phyloP scores from a whole-genome alignment of 1,140 invertebrate species.

The Diorhabda carinulata region DNA sequence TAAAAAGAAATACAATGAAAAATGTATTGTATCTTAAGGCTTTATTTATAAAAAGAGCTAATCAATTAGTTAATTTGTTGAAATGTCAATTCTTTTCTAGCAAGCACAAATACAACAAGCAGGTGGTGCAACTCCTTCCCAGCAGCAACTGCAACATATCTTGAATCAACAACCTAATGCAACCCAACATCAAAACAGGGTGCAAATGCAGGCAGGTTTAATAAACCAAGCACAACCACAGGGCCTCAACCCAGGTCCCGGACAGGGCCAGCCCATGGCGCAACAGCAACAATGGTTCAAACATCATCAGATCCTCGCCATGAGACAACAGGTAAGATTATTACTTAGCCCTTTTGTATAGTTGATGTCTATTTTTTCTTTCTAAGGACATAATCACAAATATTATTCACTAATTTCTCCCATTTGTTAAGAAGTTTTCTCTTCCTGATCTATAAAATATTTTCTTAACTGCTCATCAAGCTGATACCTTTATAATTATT shows the following conservation, averaged over 20 bases:
- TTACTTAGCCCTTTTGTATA: background rate
- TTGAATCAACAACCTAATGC: constrained; percentile 51
- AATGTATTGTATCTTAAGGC: too few relatives aligned
- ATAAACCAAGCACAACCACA: constrained; percentile 48
- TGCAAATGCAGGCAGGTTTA: constrained; percentile 49
- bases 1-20: too few relatives aligned
- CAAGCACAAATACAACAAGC: constrained; percentile 43
- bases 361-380: too few relatives aligned
- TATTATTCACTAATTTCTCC: too few relatives aligned
- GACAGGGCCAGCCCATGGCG: constrained; percentile 49
- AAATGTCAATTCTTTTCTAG: constrained; percentile 3
- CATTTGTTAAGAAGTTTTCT: too few relatives aligned
- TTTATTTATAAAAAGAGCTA: too few relatives aligned
- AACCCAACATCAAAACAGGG: constrained; percentile 42
- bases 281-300: constrained; percentile 52
- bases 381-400: too few relatives aligned
- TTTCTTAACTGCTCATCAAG: too few relatives aligned
- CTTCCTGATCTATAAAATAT: too few relatives aligned
- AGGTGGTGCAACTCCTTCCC: constrained; percentile 46
- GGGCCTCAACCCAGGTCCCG: constrained; percentile 44
- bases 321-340: constrained; percentile 46
- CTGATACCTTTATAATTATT: too few relatives aligned
- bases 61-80: too few relatives aligned
- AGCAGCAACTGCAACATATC: constrained; percentile 51
- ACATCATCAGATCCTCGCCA: constrained; percentile 55